Evolutionary conservation across 2,797 vertebrate genomes (phyloP).

Genomic region (Cheirogaleus major): DNA sequence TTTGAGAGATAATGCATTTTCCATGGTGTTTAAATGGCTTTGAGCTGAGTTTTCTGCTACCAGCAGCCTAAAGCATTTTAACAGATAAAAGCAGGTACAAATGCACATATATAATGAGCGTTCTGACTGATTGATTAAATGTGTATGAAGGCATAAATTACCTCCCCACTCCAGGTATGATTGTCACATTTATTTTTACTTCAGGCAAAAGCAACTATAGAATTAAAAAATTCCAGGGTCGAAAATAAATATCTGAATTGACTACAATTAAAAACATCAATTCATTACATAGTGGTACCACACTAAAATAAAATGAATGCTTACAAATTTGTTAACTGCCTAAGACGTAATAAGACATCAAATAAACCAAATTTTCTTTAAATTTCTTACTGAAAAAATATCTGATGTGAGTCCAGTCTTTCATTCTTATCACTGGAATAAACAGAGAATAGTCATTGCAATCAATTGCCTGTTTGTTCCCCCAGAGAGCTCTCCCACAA

Average conservation of each 20-base stretch:
- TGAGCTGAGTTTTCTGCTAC: neutral
- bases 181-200: slow-evolving; percentile 69
- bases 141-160: slow-evolving; percentile 53
- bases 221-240: slow-evolving; percentile 57
- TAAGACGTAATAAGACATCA: slow-evolving; percentile 58
- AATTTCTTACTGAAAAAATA: slow-evolving; percentile 56
- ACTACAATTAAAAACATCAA: slow-evolving; percentile 38
- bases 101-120: slow-evolving; percentile 55
- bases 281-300: neutral
- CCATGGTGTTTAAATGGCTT: neutral
- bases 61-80: slow-evolving; percentile 48
- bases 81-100: slow-evolving; percentile 60
- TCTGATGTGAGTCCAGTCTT: slow-evolving; percentile 57
- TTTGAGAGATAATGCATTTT: neutral
- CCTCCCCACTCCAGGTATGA: slow-evolving; percentile 36
- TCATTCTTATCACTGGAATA: slow-evolving; percentile 75
- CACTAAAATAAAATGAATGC: slow-evolving; percentile 56
- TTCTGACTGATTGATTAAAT: slow-evolving; percentile 51
- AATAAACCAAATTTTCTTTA: slow-evolving; percentile 62
- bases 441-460: slow-evolving; percentile 72
- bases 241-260: slow-evolving; percentile 54
- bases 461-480: slow-evolving; percentile 71
- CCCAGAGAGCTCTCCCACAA: slow-evolving; percentile 59
- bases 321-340: slow-evolving; percentile 7
- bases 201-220: slow-evolving; percentile 45